phyloP scores from a whole-genome alignment of 2,113 vertebrate species.

The Lepisosteus oculatus region DNA sequence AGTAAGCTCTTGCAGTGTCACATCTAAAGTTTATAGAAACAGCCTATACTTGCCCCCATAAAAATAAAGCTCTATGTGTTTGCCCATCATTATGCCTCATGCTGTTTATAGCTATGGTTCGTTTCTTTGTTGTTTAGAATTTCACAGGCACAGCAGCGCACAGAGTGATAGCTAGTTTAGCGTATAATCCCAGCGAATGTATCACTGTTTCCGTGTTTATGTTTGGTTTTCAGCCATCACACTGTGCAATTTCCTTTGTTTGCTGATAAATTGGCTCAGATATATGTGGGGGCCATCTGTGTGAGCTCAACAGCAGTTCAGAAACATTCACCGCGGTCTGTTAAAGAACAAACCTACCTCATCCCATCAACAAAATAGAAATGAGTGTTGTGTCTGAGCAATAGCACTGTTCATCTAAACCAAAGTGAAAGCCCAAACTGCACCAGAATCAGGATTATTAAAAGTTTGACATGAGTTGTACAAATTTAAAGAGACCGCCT shows the following conservation, averaged over 20 bases:
- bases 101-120: not conserved
- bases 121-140: not conserved
- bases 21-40: too few relatives aligned
- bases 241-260: not conserved
- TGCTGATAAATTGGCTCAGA: not conserved
- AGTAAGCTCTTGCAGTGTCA: too few relatives aligned
- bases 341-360: too few relatives aligned
- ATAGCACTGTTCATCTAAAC: too few relatives aligned
- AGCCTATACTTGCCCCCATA: too few relatives aligned
- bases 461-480: too few relatives aligned
- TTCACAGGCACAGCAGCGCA: not conserved
- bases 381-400: too few relatives aligned
- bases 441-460: too few relatives aligned
- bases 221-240: not conserved
- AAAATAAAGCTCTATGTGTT: not conserved
- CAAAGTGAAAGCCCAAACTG: too few relatives aligned
- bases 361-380: too few relatives aligned
- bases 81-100: not conserved
- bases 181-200: not conserved
- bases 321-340: not conserved
- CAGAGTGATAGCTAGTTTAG: not conserved
- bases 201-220: not conserved
- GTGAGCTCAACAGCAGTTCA: slow-evolving; percentile 1
- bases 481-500: too few relatives aligned
- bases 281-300: not conserved